These are phyloP conservation scores for Hydriomena furcata DNA, from an alignment of 2,888 invertebrate species.

Conservation along the genomic window DNA sequence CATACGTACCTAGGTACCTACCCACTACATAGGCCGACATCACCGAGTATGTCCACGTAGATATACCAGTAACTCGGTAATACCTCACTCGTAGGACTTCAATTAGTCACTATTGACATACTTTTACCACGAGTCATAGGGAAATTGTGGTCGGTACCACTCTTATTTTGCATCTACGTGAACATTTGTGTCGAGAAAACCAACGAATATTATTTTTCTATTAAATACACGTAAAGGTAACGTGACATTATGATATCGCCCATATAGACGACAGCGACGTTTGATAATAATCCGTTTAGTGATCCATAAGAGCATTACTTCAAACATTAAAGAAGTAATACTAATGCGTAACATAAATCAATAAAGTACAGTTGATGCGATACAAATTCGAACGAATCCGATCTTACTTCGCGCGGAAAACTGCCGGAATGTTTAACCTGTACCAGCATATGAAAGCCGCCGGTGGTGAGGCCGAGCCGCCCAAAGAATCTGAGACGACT, in stretches of 20 bases:
- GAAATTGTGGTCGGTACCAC: slow-evolving; percentile 42
- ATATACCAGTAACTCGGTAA: slow-evolving; percentile 52
- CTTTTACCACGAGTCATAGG: slow-evolving; percentile 49
- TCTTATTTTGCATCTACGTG: slow-evolving; percentile 31
- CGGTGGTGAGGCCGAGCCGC: slow-evolving; percentile 80
- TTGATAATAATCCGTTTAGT: neutral
- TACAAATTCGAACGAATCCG: slow-evolving; percentile 47
- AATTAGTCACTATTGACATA: slow-evolving; percentile 73
- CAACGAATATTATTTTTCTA: neutral
- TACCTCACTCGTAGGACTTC: slow-evolving; percentile 65
- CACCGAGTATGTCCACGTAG: slow-evolving; percentile 34
- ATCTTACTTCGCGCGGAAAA: slow-evolving; percentile 42
- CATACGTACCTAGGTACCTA: slow-evolving; percentile 36
- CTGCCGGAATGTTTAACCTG: slow-evolving; percentile 88
- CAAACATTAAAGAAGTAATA: neutral
- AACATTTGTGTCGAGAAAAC: slow-evolving; percentile 10
- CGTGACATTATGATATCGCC: neutral
- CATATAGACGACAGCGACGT: neutral
- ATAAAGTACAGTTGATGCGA: slow-evolving; percentile 48
- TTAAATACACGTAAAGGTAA: neutral
- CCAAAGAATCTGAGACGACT: slow-evolving; percentile 85
- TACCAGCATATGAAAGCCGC: slow-evolving; percentile 87
- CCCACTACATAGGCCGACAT: slow-evolving; percentile 37
- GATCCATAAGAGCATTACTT: neutral
- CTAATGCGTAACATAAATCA: neutral